Base-by-base conservation (phyloP, 2,113 vertebrate genomes). In the Rhinoptilus africanus region DNA sequence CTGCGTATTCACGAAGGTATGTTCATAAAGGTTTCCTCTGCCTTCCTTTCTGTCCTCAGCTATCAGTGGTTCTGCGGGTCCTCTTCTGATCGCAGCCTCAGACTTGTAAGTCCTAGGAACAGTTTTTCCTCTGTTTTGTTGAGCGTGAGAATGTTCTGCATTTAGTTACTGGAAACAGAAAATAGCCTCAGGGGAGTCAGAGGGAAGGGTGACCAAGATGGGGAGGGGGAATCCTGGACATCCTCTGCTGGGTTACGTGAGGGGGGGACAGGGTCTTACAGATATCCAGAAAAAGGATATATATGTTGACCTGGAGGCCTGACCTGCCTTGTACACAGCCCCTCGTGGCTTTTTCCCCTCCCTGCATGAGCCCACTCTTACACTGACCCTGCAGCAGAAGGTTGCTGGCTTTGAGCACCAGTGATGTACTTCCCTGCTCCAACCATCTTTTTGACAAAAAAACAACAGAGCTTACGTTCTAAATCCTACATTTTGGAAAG, bases 151-250 rank as follows among this genome's bases (percentile, higher is more conserved):
- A 74, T 37, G 83, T 71, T 50, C 54, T 77, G 26, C 50, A 20
- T 18, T 85, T 73, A 45, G 32, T 41, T 35, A 57, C 28, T 50
- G 26, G 50, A 77, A 79, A 47, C 4, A 28, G 56, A n/a, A 83
- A 64, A 76, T 4, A 45, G 24, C 17, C 45, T 43, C 14, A n/a
- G 41, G 6, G 48, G 5, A 51, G 34, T 14, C 14, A 56, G 57
- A 75, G 51, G 69, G 43, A 47, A 0, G 2, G 41, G 39, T 0
- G 2, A 37, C 13, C 32, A 24, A n/a, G 48, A 43, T 19, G 16
- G 34, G 21, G 10, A 80, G 18, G 9, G 34, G 50, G 6, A 39
- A 87, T 50, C 45, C 47, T 39, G 47, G 72, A 47, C 54, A 69
- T 56, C 32, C 8, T 59, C 66, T 35, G 37, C 43, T 56, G 41